Evolutionary conservation across 2,113 vertebrate genomes (phyloP).

Genomic region (Etia nguti): DNA sequence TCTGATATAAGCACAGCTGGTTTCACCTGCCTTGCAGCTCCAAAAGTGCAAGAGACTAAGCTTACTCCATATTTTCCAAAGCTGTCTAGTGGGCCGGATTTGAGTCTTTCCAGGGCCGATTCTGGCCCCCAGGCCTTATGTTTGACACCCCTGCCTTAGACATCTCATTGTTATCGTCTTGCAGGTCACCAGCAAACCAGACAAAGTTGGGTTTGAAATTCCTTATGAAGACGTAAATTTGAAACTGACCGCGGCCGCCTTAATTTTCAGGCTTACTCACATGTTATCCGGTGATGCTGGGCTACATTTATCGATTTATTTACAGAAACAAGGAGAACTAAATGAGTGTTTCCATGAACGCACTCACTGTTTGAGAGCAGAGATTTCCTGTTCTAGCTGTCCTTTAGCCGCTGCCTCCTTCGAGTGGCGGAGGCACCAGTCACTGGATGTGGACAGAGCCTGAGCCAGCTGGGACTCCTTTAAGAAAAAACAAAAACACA

Average conservation of each 20-base stretch:
- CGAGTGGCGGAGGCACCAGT: conserved; percentile 77
- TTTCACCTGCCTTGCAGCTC: not conserved
- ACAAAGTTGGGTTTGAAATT: not conserved
- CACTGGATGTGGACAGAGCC: conserved; percentile 74
- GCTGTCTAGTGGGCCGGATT: not conserved
- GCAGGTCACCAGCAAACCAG: not conserved
- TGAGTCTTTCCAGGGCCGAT: rapidly evolving
- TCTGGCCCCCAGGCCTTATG: not conserved
- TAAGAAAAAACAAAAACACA: not conserved
- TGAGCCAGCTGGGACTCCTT: conserved; percentile 80
- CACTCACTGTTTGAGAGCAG: conserved; percentile 77
- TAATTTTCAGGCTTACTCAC: not conserved
- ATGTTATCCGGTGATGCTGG: not conserved
- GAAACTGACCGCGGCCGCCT: rapidly evolving
- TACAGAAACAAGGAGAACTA: not conserved
- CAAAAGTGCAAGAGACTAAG: not conserved
- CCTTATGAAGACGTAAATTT: rapidly evolving
- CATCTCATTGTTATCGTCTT: not conserved
- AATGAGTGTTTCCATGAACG: not conserved
- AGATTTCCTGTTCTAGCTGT: conserved; percentile 76
- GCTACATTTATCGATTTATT: not conserved
- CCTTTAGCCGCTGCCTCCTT: conserved; percentile 77
- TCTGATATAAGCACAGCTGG: rapidly evolving
- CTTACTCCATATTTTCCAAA: not conserved
- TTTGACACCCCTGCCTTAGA: not conserved